Evolutionary conservation across 2,797 vertebrate species (phyloP).

Genomic region (Rhabdophis nuchalis): DNA sequence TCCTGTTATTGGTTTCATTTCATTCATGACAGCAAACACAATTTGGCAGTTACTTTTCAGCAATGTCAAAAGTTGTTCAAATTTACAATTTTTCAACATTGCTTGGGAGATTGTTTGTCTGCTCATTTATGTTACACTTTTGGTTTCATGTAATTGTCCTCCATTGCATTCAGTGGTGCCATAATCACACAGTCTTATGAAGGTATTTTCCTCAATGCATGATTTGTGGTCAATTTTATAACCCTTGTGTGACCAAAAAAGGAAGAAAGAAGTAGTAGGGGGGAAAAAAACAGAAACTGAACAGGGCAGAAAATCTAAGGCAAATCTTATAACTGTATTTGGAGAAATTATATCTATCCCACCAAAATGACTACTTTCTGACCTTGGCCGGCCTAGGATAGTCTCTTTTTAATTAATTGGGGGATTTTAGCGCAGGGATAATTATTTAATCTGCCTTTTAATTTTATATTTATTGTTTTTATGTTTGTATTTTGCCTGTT

Average conservation of each 20-base stretch:
- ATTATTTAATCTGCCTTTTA: too few species aligned
- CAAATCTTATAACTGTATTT: not conserved
- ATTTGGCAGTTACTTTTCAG: not conserved
- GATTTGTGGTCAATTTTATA: not conserved
- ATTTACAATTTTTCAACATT: not conserved
- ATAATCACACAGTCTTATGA: not conserved
- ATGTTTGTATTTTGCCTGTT: too few species aligned
- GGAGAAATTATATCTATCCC: not conserved
- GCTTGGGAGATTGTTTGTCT: not conserved
- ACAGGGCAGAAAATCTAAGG: not conserved
- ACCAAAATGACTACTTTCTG: not conserved
- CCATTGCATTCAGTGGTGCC: not conserved
- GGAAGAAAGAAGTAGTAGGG: not conserved
- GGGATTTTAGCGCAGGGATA: too few species aligned
- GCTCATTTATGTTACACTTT: not conserved
- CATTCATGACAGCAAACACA: not conserved
- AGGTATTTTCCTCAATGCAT: not conserved
- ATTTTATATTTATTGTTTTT: too few species aligned
- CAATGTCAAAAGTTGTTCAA: not conserved
- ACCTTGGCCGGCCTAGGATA: too few species aligned
- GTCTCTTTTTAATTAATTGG: too few species aligned
- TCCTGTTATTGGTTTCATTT: not conserved
- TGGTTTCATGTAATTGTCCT: not conserved
- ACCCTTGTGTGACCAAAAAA: not conserved
- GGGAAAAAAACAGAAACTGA: not conserved